Evolutionary conservation across 1,140 invertebrate genomes (phyloP).

Genomic region (Neotoxoptera formosana): DNA sequence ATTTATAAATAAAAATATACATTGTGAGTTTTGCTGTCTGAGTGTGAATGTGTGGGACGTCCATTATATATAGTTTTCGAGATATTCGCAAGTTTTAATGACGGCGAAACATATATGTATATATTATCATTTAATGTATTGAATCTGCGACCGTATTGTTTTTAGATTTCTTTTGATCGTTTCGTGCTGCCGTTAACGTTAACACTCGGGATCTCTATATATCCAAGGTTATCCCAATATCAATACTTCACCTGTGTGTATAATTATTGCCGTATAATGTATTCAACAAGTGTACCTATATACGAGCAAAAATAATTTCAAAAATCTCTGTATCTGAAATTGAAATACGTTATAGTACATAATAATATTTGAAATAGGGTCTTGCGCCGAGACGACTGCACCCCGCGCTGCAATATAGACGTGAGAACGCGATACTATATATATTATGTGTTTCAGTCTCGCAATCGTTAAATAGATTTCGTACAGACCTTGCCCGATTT

Average conservation of each 20-base stretch:
- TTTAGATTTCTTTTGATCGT: neutral
- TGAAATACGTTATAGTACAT: neutral
- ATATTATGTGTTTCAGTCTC: neutral
- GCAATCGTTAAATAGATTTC: neutral
- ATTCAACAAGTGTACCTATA: constrained; percentile 1
- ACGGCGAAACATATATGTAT: neutral
- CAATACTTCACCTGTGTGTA: neutral
- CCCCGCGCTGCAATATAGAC: neutral
- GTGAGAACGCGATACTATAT: too few species aligned
- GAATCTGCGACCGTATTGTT: neutral
- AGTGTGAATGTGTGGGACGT: neutral
- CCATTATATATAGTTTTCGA: neutral
- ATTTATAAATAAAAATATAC: neutral
- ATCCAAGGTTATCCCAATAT: neutral
- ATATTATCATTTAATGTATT: neutral
- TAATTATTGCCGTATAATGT: neutral
- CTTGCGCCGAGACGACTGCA: neutral
- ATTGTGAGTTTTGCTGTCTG: neutral
- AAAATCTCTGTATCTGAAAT: neutral
- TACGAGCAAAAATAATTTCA: neutral
- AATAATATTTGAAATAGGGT: neutral
- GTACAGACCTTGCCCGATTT: neutral
- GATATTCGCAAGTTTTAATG: neutral
- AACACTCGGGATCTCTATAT: neutral
- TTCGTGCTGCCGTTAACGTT: neutral